A percentile compares a stretch with the other conserved stretches of the same genome.
phyloP scores from a whole-genome alignment of 2,113 vertebrate species.

The Oceanodroma tethys region DNA sequence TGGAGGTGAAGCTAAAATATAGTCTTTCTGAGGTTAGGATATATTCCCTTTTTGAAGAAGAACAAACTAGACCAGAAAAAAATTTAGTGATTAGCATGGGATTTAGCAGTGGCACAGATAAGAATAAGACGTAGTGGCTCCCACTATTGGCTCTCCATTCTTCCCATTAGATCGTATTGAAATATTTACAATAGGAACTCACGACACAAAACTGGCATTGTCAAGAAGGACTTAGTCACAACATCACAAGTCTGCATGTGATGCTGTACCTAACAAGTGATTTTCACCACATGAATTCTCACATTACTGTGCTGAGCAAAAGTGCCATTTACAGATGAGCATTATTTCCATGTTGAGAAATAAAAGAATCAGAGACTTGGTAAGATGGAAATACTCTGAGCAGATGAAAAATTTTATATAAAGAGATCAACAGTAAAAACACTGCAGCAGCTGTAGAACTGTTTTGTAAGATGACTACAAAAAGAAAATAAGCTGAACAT shows the following conservation, averaged over 20 bases:
- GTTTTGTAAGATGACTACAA: not conserved
- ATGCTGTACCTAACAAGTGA: not conserved
- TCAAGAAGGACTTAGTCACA: not conserved
- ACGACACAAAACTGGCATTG: not conserved
- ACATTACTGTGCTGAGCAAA: not conserved
- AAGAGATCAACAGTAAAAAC: not conserved
- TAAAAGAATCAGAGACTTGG: not conserved
- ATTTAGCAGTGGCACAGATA: not conserved
- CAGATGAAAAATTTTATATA: not conserved
- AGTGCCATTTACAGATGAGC: not conserved
- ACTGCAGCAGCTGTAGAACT: not conserved
- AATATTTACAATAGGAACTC: not conserved
- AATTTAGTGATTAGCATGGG: not conserved
- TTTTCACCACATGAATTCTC: conserved; percentile 8
- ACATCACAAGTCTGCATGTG: not conserved
- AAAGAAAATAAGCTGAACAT: conserved; percentile 27
- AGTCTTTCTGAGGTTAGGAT: not conserved
- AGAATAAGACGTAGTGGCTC: not conserved
- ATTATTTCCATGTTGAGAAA: not conserved
- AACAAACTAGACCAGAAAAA: not conserved
- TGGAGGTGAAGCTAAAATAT: not conserved
- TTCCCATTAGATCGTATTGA: not conserved
- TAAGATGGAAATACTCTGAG: not conserved
- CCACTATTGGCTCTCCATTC: not conserved
- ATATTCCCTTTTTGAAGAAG: not conserved